These are phyloP conservation scores for Microplitis deprimator DNA, from an alignment of 2,888 invertebrate genomes.

Conservation along the genomic window DNA sequence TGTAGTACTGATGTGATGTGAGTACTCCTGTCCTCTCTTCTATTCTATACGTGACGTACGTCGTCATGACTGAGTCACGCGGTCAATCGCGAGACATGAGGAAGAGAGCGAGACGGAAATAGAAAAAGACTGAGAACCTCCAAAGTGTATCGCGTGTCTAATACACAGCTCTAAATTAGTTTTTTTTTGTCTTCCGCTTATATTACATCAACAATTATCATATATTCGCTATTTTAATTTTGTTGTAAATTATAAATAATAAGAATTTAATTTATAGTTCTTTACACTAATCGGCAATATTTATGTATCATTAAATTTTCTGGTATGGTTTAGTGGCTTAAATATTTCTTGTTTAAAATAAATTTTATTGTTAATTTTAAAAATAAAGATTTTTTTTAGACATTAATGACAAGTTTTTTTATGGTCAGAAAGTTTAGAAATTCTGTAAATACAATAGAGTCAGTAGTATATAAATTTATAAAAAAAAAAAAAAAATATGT, in stretches of 20 bases:
- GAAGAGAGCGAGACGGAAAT: conserved; percentile 45
- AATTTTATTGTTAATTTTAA: neutral
- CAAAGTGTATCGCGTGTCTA: conserved; percentile 40
- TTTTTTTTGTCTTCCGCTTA: neutral
- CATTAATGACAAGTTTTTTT: neutral
- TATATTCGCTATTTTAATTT: neutral
- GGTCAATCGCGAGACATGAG: conserved; percentile 51
- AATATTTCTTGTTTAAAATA: neutral
- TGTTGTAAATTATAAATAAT: neutral
- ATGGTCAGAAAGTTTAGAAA: conserved; percentile 1
- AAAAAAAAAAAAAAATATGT: neutral
- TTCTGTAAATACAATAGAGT: neutral
- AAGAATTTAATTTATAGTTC: neutral
- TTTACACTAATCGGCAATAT: neutral
- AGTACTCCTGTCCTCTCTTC: neutral
- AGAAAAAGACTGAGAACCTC: conserved; percentile 42
- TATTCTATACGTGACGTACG: conserved; percentile 32
- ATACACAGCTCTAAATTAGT: neutral
- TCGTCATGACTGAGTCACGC: conserved; percentile 53
- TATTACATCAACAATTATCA: neutral
- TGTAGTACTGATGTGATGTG: conserved; percentile 6
- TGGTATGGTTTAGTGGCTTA: neutral
- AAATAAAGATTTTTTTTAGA: neutral
- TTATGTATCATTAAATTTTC: neutral
- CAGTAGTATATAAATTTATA: neutral